Evolutionary conservation across 2,888 invertebrate genomes (phyloP), one percentile per base, ranked within the genome.

Genomic region (Morpho achilles): DNA sequence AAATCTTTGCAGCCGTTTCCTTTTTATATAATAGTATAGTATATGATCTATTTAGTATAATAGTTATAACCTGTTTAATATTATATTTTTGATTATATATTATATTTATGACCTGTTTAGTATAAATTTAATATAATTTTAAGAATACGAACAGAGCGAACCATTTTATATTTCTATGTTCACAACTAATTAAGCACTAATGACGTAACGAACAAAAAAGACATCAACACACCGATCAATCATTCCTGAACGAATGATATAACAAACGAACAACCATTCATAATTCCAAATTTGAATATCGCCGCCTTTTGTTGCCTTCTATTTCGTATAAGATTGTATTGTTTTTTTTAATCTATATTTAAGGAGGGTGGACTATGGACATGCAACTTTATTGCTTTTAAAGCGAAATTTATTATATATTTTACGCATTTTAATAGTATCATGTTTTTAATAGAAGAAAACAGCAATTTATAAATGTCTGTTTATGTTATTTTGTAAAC

Each of bases 231-330:
- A 57, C 61, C 64, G 56, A 66, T 66, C 64, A 66, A 64, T 66
- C 66, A 66, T 64, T 61, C 61, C 62, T 62, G 67, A 68, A 62
- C 49, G 59, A 63, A 62, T 58, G 56, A 61, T 60, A 68, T 62
- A 66, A 67, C 61, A 53, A 66, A 64, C 60, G 64, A 59, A 65
- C 69, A 64, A 69, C 81, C 82, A 79, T 82, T 83, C 82, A 79
- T 80, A 80, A 83, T 81, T 80, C 79, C 63, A 78, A 83, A 84
- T 87, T 86, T 85, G 80, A 85, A 87, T 84, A 82, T 75, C 54
- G 60, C 59, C 46, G 59, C 60, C 63, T 67, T 70, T 68, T 68
- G 62, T 62, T 62, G 32, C 32, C 32, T 54, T 22, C 50, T 72
- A 72, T 69, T 74, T 80, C 81, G 81, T 81, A 78, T 82, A 80